phyloP scores from a whole-genome alignment of 2,797 vertebrate genomes.

The Enteromius mattozi region DNA sequence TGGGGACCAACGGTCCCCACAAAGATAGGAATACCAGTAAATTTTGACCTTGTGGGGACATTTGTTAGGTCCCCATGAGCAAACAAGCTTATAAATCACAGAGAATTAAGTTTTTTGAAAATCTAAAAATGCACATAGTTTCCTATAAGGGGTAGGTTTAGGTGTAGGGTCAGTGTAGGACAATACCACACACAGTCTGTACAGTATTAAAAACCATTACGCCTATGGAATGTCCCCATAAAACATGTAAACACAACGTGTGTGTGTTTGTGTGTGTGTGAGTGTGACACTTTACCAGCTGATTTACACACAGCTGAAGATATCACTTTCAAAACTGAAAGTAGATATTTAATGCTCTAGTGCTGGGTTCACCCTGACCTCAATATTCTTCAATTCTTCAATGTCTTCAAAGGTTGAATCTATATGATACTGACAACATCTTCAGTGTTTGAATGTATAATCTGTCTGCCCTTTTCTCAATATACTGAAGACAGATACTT shows the following conservation, averaged over 20 bases:
- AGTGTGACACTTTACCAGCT: not conserved
- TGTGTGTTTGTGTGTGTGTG: not conserved
- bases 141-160: too few relatives aligned
- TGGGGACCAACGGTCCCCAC: too few relatives aligned
- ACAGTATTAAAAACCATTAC: too few relatives aligned
- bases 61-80: too few relatives aligned
- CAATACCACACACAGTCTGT: too few relatives aligned
- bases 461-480: not conserved
- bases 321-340: slow-evolving; percentile 11
- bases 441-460: not conserved
- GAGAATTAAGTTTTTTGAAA: too few relatives aligned
- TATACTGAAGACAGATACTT: not conserved
- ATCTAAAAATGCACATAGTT: too few relatives aligned
- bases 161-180: too few relatives aligned
- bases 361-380: not conserved
- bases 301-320: slow-evolving; percentile 5
- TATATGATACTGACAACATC: not conserved
- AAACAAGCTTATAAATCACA: too few relatives aligned
- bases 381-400: slow-evolving; percentile 5
- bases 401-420: not conserved
- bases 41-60: too few relatives aligned
- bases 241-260: not conserved
- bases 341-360: slow-evolving; percentile 4
- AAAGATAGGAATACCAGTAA: too few relatives aligned
- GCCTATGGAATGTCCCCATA: too few relatives aligned